Evolutionary conservation across 2,888 invertebrate species (phyloP), one percentile per base, ranked within the genome.

Genomic region (Folsomia manolachei): DNA sequence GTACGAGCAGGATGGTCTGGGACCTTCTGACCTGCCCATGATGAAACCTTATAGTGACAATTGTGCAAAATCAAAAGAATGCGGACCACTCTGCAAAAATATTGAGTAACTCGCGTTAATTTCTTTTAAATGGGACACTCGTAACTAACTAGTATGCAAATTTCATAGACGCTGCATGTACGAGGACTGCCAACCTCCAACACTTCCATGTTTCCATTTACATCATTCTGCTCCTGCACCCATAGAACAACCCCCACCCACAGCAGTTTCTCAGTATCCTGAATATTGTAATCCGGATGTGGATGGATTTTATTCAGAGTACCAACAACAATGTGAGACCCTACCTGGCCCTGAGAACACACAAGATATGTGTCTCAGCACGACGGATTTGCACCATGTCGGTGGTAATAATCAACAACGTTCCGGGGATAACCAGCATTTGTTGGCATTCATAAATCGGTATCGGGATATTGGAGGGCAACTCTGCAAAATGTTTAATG

Each of bases 401-500:
- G 4, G 4, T 4, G 39, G 14, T 14, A 14, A 39, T 4, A 4
- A 9, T 39, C 7, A 4, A 39, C 7, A 39, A 14, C 7, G 7
- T 4, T 4, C 7, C 18, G 56, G 7, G n/a, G 63, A 63, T 4
- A 63, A 24, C 21, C 51, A 66, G 19, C 63, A 74, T 64, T 27
- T 74, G 25, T 24, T 56, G 2, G 71, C 71, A 21, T 62, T 74
- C 27, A 71, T 74, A 19, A 2, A 67, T n/a, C 27, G 74, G 21
- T 71, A 74, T 24, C 61, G 60, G 14, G 63, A 70, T 14, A 56
- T 71, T 11, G 74, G 74, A 4, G 70, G 71, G n/a, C 71, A 74
- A 26, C 65, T 74, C 21, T 71, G 66, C 61, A 74, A 62, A 67
- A 51, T 74, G 66, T 74, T 71, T 25, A 63, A 74, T 1, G 61